These are phyloP conservation scores for Drosophila bocqueti DNA, from an alignment of 1,140 invertebrate species.

Conservation along the genomic window DNA sequence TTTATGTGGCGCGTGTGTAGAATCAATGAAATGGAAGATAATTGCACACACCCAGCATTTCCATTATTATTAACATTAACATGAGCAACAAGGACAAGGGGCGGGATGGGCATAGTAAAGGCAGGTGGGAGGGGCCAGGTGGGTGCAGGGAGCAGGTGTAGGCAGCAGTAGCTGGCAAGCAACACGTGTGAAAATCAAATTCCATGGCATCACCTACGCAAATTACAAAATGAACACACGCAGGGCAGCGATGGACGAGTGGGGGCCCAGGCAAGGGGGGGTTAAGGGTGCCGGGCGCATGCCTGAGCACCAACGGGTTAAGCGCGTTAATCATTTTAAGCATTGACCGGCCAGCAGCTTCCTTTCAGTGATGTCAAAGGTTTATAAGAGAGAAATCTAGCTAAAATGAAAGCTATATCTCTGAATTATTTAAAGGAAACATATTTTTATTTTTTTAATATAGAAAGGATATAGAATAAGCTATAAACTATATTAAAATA, in stretches of 20 bases:
- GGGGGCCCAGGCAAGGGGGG: conserved; percentile 4
- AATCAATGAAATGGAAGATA: conserved; percentile 78
- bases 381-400: background rate
- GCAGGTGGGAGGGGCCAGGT: conserved; percentile 2
- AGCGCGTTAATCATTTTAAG: conserved; percentile 75
- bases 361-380: conserved; percentile 13
- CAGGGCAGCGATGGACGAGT: conserved; percentile 38
- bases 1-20: conserved; percentile 73
- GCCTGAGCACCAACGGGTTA: conserved; percentile 63
- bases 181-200: conserved; percentile 85
- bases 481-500: background rate
- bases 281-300: conserved; percentile 39
- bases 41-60: conserved; percentile 75
- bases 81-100: conserved; percentile 65
- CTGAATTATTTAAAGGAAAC: no score
- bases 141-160: conserved; percentile 25
- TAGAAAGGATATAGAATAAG: background rate
- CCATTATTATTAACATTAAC: conserved; percentile 78
- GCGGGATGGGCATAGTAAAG: background rate
- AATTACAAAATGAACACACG: conserved; percentile 82
- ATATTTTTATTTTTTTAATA: background rate
- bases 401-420: background rate
- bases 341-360: conserved; percentile 43
- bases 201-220: conserved; percentile 83
- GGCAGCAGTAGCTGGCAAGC: conserved; percentile 29